Conservation (phyloP, 2,113 vertebrate species). For the Phoxinus phoxinus region DNA sequence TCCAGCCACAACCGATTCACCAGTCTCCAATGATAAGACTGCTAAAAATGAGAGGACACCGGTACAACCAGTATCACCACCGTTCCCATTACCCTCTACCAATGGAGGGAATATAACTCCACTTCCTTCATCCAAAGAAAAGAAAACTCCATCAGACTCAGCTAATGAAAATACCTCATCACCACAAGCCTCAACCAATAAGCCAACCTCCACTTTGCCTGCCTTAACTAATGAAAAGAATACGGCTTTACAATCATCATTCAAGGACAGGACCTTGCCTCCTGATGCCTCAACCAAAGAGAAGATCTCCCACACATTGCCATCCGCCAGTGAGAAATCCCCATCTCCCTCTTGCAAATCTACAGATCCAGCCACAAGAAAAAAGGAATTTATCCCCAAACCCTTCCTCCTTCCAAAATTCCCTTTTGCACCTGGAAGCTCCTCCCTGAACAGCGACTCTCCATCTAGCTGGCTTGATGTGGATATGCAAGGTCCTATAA, state of each 20-base stretch:
- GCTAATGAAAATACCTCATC: not conserved
- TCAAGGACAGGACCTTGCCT: not conserved
- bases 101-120: not conserved
- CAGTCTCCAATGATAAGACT: not conserved
- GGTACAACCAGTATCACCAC: not conserved
- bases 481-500: conserved; percentile 62
- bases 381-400: not conserved
- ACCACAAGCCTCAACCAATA: not conserved
- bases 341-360: not conserved
- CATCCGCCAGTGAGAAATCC: conserved; percentile 3
- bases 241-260: not conserved
- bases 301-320: not conserved
- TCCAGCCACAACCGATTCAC: not conserved
- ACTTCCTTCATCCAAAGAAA: not conserved
- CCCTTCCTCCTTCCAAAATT: conserved; percentile 39
- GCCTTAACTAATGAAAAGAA: not conserved
- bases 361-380: conserved; percentile 19
- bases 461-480: conserved; percentile 72
- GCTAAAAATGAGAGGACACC: not conserved
- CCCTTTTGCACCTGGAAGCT: conserved; percentile 50
- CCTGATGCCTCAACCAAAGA: not conserved
- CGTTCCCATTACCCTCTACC: not conserved
- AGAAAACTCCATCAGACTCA: conserved; percentile 18
- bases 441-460: conserved; percentile 50
- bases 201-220: not conserved